phyloP scores from a whole-genome alignment of 2,113 vertebrate genomes.

The Neotoma lepida region DNA sequence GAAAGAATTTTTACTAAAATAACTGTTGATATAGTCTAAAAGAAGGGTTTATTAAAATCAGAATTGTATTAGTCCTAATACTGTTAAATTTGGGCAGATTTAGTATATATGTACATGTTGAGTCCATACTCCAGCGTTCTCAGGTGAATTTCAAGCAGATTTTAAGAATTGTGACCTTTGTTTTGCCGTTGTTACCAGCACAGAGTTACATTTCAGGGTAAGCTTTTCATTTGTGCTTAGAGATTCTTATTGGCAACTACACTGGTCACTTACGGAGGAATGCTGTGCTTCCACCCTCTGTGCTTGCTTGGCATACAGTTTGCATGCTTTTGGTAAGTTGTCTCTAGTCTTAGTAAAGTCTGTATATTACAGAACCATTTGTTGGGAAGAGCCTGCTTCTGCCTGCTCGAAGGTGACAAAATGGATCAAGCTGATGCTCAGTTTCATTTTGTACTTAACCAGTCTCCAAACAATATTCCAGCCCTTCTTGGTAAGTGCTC shows the following conservation, averaged over 20 bases:
- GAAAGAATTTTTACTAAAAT: slow-evolving; percentile 31
- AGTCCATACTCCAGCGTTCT: slow-evolving; percentile 34
- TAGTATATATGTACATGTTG: slow-evolving; percentile 17
- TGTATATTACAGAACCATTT: slow-evolving; percentile 93
- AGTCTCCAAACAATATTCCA: slow-evolving; percentile 99
- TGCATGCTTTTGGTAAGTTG: not conserved
- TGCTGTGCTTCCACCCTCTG: not conserved
- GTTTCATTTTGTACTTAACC: slow-evolving; percentile 99
- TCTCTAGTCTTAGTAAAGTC: not conserved
- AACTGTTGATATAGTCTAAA: slow-evolving; percentile 8
- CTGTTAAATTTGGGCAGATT: slow-evolving; percentile 5
- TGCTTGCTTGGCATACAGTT: slow-evolving; percentile 9
- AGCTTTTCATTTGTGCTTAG: slow-evolving; percentile 39
- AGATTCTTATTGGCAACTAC: slow-evolving; percentile 5
- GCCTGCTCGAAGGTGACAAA: slow-evolving; percentile 99
- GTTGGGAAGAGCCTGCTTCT: slow-evolving; percentile 98
- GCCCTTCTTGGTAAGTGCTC: slow-evolving; percentile 92
- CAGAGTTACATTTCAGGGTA: slow-evolving; percentile 45
- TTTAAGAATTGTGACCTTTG: slow-evolving; percentile 58
- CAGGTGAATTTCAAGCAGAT: slow-evolving; percentile 45
- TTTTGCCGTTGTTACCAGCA: slow-evolving; percentile 17
- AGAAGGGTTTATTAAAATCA: slow-evolving; percentile 13
- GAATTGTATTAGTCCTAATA: slow-evolving; percentile 25
- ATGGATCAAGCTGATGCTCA: slow-evolving; percentile 99
- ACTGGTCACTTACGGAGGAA: slow-evolving; percentile 9